phyloP scores from a whole-genome alignment of 2,888 invertebrate species.

The Lucinisca nassula region DNA sequence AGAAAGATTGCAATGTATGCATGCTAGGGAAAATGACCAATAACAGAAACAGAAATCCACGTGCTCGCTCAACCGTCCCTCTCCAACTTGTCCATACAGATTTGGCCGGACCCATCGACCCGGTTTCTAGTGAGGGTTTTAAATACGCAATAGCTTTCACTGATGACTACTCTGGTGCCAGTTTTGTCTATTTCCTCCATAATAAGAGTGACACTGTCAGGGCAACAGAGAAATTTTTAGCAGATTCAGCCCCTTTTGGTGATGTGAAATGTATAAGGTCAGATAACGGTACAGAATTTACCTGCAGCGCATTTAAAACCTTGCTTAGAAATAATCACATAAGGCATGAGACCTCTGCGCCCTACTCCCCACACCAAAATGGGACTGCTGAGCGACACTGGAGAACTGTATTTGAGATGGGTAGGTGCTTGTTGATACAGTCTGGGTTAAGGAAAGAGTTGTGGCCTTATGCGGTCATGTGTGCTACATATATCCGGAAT shows the following conservation, averaged over 20 bases:
- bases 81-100: conserved; percentile 33
- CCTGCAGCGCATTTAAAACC: too few relatives aligned
- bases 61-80: conserved; percentile 28
- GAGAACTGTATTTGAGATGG: too few relatives aligned
- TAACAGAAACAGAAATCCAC: conserved; percentile 40
- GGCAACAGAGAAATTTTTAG: conserved; percentile 36
- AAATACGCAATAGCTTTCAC: conserved; percentile 49
- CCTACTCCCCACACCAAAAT: too few relatives aligned
- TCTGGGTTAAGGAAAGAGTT: too few relatives aligned
- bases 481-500: too few relatives aligned
- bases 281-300: too few relatives aligned
- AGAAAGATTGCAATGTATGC: conserved; percentile 42
- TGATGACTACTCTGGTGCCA: conserved; percentile 45
- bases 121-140: conserved; percentile 45
- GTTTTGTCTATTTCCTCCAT: conserved; percentile 26
- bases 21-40: conserved; percentile 51
- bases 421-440: too few relatives aligned
- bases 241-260: conserved; percentile 35
- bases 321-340: too few relatives aligned
- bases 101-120: conserved; percentile 50
- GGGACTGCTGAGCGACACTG: too few relatives aligned
- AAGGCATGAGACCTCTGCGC: too few relatives aligned
- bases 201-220: conserved; percentile 33
- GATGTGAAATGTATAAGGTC: too few relatives aligned
- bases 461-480: too few relatives aligned